Percentiles rank a stretch among this genome's conserved stretches.
Conservation (phyloP, 2,113 vertebrate species). For the Megaceryle torquata region DNA sequence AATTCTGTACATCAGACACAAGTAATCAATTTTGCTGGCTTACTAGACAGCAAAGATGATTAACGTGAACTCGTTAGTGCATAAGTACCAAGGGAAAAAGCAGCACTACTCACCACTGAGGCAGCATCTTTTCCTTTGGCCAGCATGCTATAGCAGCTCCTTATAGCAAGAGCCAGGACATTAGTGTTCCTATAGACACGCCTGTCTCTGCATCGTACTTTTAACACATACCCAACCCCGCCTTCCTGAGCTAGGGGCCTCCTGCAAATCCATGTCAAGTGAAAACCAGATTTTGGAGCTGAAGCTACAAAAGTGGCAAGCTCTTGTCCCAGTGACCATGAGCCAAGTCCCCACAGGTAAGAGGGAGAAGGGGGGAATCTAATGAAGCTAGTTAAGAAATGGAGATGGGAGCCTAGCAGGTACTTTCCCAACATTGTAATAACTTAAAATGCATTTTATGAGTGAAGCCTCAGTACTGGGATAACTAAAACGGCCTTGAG, state of each 20-base stretch:
- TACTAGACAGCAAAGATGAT: background rate
- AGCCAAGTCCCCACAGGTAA: background rate
- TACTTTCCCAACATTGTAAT: background rate
- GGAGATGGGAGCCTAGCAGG: background rate
- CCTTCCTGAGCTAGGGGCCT: background rate
- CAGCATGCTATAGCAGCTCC: background rate
- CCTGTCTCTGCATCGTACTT: background rate
- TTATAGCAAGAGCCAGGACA: background rate
- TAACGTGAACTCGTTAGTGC: background rate
- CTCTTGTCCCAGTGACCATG: background rate
- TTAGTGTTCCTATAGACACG: background rate
- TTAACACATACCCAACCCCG: background rate
- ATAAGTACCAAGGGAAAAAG: background rate
- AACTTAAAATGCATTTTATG: background rate
- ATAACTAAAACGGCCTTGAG: background rate
- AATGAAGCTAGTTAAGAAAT: background rate
- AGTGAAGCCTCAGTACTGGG: background rate
- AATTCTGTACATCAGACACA: background rate
- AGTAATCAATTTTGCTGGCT: background rate
- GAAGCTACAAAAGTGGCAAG: background rate
- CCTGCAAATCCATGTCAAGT: background rate
- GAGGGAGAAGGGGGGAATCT: background rate
- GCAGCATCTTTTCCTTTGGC: conserved; percentile 20
- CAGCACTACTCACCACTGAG: background rate
- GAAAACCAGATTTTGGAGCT: background rate